Conservation (phyloP, 2,888 invertebrate species). For the Dicranocentrus wangi region DNA sequence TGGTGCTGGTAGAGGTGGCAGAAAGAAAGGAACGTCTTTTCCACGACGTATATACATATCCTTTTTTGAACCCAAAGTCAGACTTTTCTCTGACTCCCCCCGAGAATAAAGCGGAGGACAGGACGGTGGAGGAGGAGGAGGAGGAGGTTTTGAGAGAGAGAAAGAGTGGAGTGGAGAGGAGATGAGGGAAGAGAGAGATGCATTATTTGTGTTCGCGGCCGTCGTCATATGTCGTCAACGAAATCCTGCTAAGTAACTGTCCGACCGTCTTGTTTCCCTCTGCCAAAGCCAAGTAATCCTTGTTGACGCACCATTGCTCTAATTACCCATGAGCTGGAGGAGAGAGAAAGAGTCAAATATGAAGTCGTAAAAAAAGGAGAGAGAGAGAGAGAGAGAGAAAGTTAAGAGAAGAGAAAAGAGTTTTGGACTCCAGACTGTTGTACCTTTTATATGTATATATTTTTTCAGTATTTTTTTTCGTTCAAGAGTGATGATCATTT, state of each 20-base stretch:
- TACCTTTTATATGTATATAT: too few species aligned
- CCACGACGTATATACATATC: too few species aligned
- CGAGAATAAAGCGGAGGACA: too few species aligned
- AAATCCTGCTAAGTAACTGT: constrained; percentile 41
- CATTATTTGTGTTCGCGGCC: too few species aligned
- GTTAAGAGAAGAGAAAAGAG: constrained; percentile 25
- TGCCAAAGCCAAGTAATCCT: constrained; percentile 59
- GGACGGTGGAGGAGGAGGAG: too few species aligned
- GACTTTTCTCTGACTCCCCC: too few species aligned
- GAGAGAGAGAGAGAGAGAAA: too few species aligned
- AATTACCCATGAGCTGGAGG: constrained; percentile 59
- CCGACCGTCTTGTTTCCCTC: constrained; percentile 40
- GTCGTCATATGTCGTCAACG: constrained; percentile 35
- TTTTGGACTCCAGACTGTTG: too few species aligned
- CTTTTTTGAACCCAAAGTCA: too few species aligned
- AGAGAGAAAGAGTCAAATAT: constrained; percentile 58
- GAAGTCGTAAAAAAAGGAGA: constrained; percentile 54
- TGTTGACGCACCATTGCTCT: constrained; percentile 63
- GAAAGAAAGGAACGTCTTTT: too few species aligned
- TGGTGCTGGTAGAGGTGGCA: too few species aligned
- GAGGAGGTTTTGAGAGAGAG: neutral
- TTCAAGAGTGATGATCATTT: neutral
- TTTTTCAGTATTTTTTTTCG: constrained; percentile 14
- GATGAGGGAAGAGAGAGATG: neutral
- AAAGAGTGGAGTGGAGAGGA: neutral